These are phyloP conservation scores for Electrona antarctica DNA, from an alignment of 2,113 vertebrate species.

Conservation along the genomic window DNA sequence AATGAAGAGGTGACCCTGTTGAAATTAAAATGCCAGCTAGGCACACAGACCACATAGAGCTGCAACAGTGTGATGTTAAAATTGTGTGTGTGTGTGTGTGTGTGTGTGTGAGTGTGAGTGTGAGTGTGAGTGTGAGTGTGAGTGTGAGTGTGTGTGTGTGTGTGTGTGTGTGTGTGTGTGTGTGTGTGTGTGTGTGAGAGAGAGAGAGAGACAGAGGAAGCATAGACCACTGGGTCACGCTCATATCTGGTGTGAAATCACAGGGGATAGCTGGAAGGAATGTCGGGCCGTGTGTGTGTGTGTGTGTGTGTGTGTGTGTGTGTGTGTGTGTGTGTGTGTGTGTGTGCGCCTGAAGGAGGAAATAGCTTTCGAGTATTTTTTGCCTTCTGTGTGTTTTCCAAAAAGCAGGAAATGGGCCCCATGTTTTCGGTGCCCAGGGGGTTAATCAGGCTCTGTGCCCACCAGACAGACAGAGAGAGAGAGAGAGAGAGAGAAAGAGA, in stretches of 20 bases:
- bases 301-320: constrained; percentile 16
- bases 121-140: too few relatives aligned
- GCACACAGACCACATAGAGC: constrained; percentile 12
- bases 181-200: background rate
- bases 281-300: background rate
- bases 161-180: background rate
- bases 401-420: constrained; percentile 2
- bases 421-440: background rate
- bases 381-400: background rate
- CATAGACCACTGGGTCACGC: constrained; percentile 28
- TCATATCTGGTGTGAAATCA: constrained; percentile 45
- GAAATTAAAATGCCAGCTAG: constrained; percentile 32
- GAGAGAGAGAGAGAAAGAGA: background rate
- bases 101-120: background rate
- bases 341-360: constrained; percentile 16
- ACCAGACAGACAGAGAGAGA: background rate
- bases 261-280: constrained; percentile 26
- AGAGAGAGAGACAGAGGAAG: background rate
- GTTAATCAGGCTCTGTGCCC: background rate
- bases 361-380: too few relatives aligned
- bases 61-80: constrained; percentile 36
- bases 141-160: too few relatives aligned
- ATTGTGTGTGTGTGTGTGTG: constrained; percentile 7
- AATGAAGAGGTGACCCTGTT: background rate
- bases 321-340: constrained; percentile 10